Evolutionary conservation across 2,797 vertebrate species (phyloP).

Genomic region (Mus caroli): DNA sequence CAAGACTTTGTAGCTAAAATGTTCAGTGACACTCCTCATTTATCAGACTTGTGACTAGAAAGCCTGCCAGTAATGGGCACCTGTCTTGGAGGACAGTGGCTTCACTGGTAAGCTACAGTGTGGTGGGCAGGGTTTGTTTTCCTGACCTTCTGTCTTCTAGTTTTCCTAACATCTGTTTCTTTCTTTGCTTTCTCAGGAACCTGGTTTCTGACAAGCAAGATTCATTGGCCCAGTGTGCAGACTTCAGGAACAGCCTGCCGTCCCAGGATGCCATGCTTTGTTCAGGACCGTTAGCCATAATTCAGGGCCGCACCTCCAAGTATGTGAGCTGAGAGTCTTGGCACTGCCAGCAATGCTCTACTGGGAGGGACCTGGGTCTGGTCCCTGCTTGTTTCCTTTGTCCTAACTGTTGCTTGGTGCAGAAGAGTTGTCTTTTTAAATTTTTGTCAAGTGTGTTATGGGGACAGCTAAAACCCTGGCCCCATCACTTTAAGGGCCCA

Average conservation of each 20-base stretch:
- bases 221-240: constrained; percentile 96
- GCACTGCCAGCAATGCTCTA: neutral
- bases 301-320: constrained; percentile 97
- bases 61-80: neutral
- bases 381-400: neutral
- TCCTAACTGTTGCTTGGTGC: neutral
- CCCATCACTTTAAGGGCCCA: neutral
- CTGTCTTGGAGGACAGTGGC: neutral
- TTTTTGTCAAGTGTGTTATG: neutral
- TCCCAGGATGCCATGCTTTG: constrained; percentile 94
- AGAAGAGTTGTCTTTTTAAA: neutral
- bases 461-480: neutral
- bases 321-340: constrained; percentile 83
- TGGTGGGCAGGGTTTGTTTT: neutral
- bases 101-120: neutral
- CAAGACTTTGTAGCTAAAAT: neutral
- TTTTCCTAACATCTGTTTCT: constrained; percentile 42
- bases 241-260: constrained; percentile 96
- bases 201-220: constrained; percentile 97
- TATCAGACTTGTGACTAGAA: neutral
- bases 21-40: neutral
- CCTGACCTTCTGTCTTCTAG: neutral
- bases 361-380: neutral
- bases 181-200: constrained; percentile 90
- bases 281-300: constrained; percentile 95